phyloP scores from a whole-genome alignment of 2,113 vertebrate species.

The Leptosomus discolor region DNA sequence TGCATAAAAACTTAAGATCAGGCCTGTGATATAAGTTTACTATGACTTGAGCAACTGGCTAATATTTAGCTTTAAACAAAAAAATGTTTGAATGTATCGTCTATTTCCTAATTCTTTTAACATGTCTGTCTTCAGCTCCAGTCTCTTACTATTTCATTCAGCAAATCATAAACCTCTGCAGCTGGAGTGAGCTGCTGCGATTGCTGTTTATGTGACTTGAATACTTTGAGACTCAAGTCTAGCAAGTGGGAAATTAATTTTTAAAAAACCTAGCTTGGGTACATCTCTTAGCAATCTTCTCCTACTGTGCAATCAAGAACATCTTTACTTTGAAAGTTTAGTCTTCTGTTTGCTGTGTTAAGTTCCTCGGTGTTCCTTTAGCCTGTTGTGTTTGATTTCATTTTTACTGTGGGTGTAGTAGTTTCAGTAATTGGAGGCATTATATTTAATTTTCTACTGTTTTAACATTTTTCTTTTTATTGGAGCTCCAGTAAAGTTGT shows the following conservation, averaged over 20 bases:
- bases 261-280: not conserved
- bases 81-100: not conserved
- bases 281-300: not conserved
- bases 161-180: not conserved
- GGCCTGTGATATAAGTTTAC: not conserved
- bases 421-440: not conserved
- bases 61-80: not conserved
- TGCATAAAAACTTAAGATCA: not conserved
- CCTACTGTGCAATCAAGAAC: not conserved
- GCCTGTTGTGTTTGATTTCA: not conserved
- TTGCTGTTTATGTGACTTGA: not conserved
- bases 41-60: not conserved
- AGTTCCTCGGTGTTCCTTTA: not conserved
- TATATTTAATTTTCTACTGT: constrained; percentile 39
- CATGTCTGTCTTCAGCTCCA: not conserved
- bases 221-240: not conserved
- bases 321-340: not conserved
- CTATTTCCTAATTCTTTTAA: not conserved
- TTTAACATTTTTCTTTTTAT: constrained; percentile 17
- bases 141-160: not conserved
- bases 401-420: not conserved
- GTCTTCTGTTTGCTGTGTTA: not conserved
- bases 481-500: not conserved
- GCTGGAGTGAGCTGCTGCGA: not conserved
- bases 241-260: not conserved